Evolutionary conservation across 1,140 invertebrate genomes (phyloP).

Genomic region (Uloborus diversus): DNA sequence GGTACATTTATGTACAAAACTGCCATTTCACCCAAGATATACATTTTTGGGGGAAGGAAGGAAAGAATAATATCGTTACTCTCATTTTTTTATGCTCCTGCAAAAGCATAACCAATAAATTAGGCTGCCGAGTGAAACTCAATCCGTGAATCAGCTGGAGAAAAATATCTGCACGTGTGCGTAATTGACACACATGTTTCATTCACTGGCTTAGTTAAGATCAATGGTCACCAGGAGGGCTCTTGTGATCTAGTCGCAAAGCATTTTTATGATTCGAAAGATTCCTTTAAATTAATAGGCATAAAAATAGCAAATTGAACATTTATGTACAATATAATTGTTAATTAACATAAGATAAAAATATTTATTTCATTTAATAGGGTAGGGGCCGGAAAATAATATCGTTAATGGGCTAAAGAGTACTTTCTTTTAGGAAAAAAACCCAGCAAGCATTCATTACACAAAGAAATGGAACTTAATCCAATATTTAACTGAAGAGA

Average conservation of each 20-base stretch:
- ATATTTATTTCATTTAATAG: neutral
- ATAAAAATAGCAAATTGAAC: neutral
- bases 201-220: neutral
- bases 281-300: neutral
- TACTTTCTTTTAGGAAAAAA: too few relatives aligned
- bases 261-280: neutral
- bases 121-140: conserved; percentile 20
- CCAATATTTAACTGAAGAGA: too few relatives aligned
- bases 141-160: conserved; percentile 18
- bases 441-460: too few relatives aligned
- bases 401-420: too few relatives aligned
- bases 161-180: conserved; percentile 27
- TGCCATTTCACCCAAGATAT: too few relatives aligned
- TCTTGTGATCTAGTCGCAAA: neutral
- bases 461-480: too few relatives aligned
- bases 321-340: neutral
- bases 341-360: neutral
- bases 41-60: too few relatives aligned
- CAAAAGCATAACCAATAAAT: too few relatives aligned
- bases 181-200: conserved; percentile 42
- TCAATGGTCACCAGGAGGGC: neutral
- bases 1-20: too few relatives aligned
- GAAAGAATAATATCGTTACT: too few relatives aligned
- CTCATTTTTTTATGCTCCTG: too few relatives aligned
- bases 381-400: too few relatives aligned